Evolutionary conservation across 2,113 vertebrate species (phyloP), one percentile per base, ranked within the genome.

Genomic region (Atractosteus spatula): DNA sequence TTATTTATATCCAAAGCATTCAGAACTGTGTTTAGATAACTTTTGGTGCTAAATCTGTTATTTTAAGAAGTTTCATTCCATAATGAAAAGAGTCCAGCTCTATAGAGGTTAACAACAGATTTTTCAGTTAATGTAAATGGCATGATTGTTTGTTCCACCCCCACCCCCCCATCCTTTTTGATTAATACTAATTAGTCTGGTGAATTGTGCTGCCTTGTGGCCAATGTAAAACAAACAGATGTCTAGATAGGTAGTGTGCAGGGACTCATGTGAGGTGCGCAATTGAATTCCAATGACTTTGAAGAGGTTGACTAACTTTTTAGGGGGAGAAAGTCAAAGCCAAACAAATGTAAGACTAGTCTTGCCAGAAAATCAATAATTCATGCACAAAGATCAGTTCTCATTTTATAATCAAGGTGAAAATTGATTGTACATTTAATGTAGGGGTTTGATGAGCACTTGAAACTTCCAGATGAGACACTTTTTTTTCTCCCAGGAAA

Each of bases 321-420:
- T 64, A 62, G 66, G 56, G 16, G 4, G 3, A 55, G 17, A 68
- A 16, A 13, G 43, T 12, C 43, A 17, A 51, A 54, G 6, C 16
- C 55, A 43, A 66, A 71, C 66, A 75, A 75, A 79, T 57, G 55
- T 66, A 68, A 78, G 68, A 73, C 59, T 66, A 74, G 55, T 64
- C 75, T 72, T 74, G 71, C 75, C 29, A 76, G 66, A 79, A 81
- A 79, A 83, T 81, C 77, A 74, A 83, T 81, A 83, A 81, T 83
- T 79, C 81, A 83, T 77, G 76, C 73, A 73, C 80, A 77, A 77
- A 70, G 68, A 79, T 80, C 81, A 73, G 79, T 74, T 83, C 75
- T 76, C 74, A 66, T 77, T 57, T 71, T 41, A 29, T 77, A 41
- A 70, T 78, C 76, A 78, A 79, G 76, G 79, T 83, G 81, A 76